Evolutionary conservation across 2,113 vertebrate genomes (phyloP).

Genomic region (Regulus satrapa): DNA sequence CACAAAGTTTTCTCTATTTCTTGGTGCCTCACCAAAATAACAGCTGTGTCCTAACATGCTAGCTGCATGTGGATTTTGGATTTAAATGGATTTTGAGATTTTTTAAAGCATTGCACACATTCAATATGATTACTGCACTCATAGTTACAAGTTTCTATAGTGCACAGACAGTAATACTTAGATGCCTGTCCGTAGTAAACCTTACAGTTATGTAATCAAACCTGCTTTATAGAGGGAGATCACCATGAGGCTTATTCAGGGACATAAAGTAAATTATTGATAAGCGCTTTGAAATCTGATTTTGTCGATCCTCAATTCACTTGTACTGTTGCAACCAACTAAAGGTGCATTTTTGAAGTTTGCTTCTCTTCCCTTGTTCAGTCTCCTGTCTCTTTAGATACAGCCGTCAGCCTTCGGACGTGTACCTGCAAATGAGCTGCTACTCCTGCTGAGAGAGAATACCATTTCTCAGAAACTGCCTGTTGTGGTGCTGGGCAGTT

Average conservation of each 20-base stretch:
- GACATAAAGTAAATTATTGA: neutral
- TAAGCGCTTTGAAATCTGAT: neutral
- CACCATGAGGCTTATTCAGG: neutral
- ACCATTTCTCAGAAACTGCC: neutral
- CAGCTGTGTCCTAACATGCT: neutral
- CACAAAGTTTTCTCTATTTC: neutral
- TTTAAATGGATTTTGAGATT: neutral
- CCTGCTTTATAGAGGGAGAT: neutral
- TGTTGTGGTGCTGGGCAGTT: neutral
- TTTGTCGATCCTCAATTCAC: neutral
- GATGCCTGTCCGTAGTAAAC: neutral
- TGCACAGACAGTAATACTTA: neutral
- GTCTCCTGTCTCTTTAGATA: neutral
- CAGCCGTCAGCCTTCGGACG: neutral
- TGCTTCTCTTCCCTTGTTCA: neutral
- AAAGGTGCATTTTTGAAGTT: neutral
- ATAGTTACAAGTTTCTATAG: neutral
- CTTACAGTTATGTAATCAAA: neutral
- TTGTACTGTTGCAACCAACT: neutral
- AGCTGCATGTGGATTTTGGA: neutral
- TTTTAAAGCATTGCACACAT: neutral
- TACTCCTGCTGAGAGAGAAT: neutral
- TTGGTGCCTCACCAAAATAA: neutral
- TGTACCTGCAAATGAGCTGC: neutral
- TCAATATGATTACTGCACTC: neutral